Percentiles rank a stretch among this genome's conserved stretches.
Evolutionary conservation across 2,888 invertebrate genomes (phyloP).

Genomic region (Pemphredon lugubris): DNA sequence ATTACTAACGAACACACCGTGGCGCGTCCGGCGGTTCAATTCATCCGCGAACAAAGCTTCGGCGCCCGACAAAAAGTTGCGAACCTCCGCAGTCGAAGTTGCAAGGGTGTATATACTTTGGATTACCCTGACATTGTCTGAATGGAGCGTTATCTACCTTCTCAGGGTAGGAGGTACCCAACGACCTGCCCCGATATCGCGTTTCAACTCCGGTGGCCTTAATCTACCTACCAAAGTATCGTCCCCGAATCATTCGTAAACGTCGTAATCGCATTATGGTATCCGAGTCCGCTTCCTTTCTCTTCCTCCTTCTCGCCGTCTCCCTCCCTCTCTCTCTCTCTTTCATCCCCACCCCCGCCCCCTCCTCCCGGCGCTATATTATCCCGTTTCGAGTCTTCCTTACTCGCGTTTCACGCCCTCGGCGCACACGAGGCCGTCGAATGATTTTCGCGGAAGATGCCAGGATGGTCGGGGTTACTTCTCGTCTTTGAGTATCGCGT

Average conservation of each 20-base stretch:
- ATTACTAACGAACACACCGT: no score
- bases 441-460: slow-evolving; percentile 45
- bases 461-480: slow-evolving; percentile 14
- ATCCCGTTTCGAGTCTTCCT: slow-evolving; percentile 34
- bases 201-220: slow-evolving; percentile 76
- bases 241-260: slow-evolving; percentile 68
- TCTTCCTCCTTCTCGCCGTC: slow-evolving; percentile 8
- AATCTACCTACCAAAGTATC: slow-evolving; percentile 62
- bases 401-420: slow-evolving; percentile 51
- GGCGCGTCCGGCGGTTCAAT: no score
- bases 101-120: no score
- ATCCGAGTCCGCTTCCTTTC: slow-evolving; percentile 33
- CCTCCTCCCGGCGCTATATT: slow-evolving; percentile 5
- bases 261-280: slow-evolving; percentile 67
- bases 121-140: slow-evolving; percentile 25
- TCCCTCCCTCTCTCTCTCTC: no score
- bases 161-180: slow-evolving; percentile 28
- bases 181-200: slow-evolving; percentile 51
- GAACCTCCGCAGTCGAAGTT: no score
- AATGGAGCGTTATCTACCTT: slow-evolving; percentile 32
- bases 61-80: no score
- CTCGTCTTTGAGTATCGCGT: slow-evolving; percentile 8
- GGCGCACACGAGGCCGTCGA: not conserved
- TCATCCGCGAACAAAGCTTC: no score
- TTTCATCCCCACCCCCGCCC: slow-evolving; percentile 5